Base-by-base conservation (phyloP, 2,888 invertebrate species). In the Phoronis australis region DNA sequence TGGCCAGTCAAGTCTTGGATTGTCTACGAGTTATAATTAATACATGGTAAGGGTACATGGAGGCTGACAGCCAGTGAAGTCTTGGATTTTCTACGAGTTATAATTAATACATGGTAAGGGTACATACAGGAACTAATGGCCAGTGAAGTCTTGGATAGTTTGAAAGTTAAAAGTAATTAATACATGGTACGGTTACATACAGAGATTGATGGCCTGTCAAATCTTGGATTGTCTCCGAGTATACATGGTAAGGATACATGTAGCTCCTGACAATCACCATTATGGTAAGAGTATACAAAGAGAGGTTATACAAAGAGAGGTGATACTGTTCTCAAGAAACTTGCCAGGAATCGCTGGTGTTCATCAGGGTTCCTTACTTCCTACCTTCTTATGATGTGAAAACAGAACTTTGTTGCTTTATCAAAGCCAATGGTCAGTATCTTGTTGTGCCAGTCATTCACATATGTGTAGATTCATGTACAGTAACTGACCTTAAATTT, bases 11-110 rank as follows among this genome's bases (percentile, higher is more conserved):
- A 21, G 5, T 3, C 9, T 15, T 24, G 20, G 41, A 6, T 12
- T 47, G 39, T 41, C 52, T 47, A 9, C 18, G 39, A 35, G 18
- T 20, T 27, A 70, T 74, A 26, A 66, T 77, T 25, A 62, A n/a
- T n/a, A n/a, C n/a, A n/a, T n/a, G n/a, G n/a, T n/a, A n/a, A n/a
- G n/a, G n/a, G n/a, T 0, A 82, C 82, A 58, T 82, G 82, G 57
- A 81, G 87, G 61, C 75, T 86, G 60, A 81, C 85, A 3, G 86
- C 87, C 6, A 78, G 81, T 35, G 83, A 86, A 78, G 85, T 87
- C 51, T 71, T 85, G 48, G 84, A 84, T 49, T 54, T 66, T 3
- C 60, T 78, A 12, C 58, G 64, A 15, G 54, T 59, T 27, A 70
- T 74, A 26, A 66, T 77, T 25, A 62, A 65, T n/a, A 63, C 66